Conservation (phyloP, 2,113 vertebrate genomes). For the Thunnus thynnus region DNA sequence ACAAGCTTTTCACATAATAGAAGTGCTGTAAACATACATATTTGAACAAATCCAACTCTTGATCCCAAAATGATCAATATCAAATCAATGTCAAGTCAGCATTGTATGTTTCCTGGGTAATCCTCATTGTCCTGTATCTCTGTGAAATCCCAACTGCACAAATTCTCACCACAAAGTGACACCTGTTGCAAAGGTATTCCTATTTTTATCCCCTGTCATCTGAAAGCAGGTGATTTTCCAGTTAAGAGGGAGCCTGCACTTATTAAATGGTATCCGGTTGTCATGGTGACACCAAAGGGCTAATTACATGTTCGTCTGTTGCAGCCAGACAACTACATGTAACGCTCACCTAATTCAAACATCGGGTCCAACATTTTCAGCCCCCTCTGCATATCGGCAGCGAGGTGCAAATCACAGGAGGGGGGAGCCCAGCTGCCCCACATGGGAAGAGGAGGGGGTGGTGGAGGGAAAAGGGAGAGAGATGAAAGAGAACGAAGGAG, state of each 20-base stretch:
- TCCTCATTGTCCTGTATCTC: not conserved
- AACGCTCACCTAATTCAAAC: slow-evolving; percentile 44
- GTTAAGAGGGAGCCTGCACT: slow-evolving; percentile 13
- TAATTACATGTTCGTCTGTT: slow-evolving; percentile 49
- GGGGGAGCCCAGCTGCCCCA: not conserved
- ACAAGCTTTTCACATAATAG: not conserved
- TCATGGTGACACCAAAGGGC: slow-evolving; percentile 28
- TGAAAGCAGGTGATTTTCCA: slow-evolving; percentile 18
- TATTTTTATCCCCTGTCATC: slow-evolving; percentile 14
- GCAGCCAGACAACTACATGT: slow-evolving; percentile 44
- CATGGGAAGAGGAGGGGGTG: slow-evolving; percentile 2
- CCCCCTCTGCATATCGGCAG: slow-evolving; percentile 30
- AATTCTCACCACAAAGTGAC: slow-evolving; percentile 7
- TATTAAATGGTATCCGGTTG: slow-evolving; percentile 29
- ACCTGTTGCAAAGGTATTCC: slow-evolving; percentile 25
- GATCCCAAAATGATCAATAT: too few species aligned
- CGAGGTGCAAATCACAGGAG: slow-evolving; percentile 25
- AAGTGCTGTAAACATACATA: not conserved
- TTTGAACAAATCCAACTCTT: not conserved
- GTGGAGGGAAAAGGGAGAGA: slow-evolving; percentile 3
- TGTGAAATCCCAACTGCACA: slow-evolving; percentile 20
- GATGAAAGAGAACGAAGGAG: slow-evolving; percentile 61
- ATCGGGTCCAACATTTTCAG: slow-evolving; percentile 43
- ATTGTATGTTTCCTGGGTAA: not conserved
- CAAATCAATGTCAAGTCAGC: not conserved